Percentiles rank a stretch among this genome's conserved stretches.
These are phyloP conservation scores for Heliocidaris erythrogramma DNA, from an alignment of 35 echinoderm and acorn worm species.

Conservation along the genomic window DNA sequence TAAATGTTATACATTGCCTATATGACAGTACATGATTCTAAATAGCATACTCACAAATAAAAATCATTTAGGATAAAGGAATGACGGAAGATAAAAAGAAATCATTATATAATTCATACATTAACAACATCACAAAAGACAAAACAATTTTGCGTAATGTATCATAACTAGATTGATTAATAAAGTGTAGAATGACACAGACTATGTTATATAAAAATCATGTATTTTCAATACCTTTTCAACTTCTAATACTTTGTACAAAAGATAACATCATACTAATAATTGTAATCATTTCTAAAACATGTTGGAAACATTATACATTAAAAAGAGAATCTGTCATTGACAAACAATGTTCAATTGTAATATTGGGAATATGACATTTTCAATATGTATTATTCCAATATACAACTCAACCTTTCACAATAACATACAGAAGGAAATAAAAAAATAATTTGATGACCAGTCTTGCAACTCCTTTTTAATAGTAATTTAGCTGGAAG, in stretches of 20 bases:
- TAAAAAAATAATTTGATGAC: not conserved
- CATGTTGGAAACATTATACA: not conserved
- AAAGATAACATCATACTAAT: not conserved
- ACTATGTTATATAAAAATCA: constrained; percentile 14
- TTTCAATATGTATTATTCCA: not conserved
- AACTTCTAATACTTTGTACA: not conserved
- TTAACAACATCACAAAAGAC: not conserved
- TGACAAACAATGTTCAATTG: not conserved
- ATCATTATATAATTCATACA: not conserved
- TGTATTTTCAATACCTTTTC: not conserved
- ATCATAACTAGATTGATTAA: not conserved
- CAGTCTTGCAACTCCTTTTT: not conserved
- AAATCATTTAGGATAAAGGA: constrained; percentile 4
- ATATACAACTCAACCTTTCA: not conserved
- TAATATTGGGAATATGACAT: not conserved
- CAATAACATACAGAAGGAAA: not conserved
- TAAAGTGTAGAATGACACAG: not conserved
- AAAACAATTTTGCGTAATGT: not conserved
- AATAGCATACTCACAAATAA: constrained; percentile 12
- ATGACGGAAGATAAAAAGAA: not conserved
- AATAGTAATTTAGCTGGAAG: not conserved
- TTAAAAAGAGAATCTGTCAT: not conserved
- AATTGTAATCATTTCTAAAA: not conserved
- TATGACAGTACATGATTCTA: not conserved
- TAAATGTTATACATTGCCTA: constrained; percentile 15